Evolutionary conservation across 2,797 vertebrate species (phyloP).

Genomic region (Rachycentron canadum): DNA sequence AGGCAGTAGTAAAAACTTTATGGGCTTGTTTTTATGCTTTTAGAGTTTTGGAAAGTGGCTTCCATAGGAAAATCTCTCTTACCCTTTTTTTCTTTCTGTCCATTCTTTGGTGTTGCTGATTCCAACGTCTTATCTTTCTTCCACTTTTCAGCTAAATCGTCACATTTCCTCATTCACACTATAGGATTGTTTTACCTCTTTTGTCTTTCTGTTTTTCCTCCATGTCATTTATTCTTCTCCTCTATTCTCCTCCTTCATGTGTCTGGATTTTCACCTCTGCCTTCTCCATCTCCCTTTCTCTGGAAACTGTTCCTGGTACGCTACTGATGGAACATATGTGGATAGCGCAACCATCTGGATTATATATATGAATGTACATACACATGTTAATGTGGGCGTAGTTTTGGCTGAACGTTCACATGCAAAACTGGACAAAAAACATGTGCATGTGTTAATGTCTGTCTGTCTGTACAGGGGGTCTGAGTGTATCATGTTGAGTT

Average conservation of each 20-base stretch:
- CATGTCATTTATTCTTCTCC: conserved; percentile 7
- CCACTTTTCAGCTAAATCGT: conserved; percentile 3
- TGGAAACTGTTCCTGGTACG: conserved; percentile 51
- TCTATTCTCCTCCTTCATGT: conserved; percentile 8
- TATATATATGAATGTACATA: conserved; percentile 47
- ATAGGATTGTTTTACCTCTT: background rate
- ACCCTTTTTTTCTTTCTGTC: background rate
- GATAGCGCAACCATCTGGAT: conserved; percentile 66
- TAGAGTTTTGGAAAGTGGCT: conserved; percentile 44
- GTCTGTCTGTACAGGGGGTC: conserved; percentile 8
- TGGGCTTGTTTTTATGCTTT: conserved; percentile 55
- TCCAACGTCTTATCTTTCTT: conserved; percentile 23
- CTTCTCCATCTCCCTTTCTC: conserved; percentile 24
- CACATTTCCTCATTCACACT: conserved; percentile 30
- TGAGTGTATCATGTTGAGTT: conserved; percentile 18
- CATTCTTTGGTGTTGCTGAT: conserved; percentile 12
- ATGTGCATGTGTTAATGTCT: conserved; percentile 21
- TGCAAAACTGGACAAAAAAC: conserved; percentile 30
- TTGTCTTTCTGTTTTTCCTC: conserved; percentile 8
- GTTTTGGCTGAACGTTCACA: conserved; percentile 9
- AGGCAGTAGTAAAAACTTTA: conserved; percentile 46
- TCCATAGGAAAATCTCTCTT: background rate
- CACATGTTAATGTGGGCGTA: conserved; percentile 38
- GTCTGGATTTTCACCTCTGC: conserved; percentile 51
- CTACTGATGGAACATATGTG: conserved; percentile 64